Evolutionary conservation across 2,888 invertebrate genomes (phyloP), one percentile per base, ranked within the genome.

Genomic region (Thalpophila matura): DNA sequence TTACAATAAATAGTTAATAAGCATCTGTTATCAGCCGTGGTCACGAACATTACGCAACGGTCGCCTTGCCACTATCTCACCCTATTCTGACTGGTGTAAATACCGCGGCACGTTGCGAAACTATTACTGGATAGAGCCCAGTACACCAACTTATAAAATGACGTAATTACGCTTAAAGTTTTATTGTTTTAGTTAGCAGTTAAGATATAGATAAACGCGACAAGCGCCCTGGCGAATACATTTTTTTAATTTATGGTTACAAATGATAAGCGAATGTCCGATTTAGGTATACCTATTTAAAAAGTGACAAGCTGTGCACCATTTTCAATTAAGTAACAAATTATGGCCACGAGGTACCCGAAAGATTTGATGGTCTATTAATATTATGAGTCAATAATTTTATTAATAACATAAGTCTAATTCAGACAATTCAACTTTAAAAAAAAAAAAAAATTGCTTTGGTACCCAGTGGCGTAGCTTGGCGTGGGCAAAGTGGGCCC

Each of bases 41-140:
- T 20, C 26, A 31, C 43, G 65, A 46, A 56, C 42, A 65, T 76
- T 76, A 78, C 74, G 71, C 66, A 69, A 80, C 20, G n/a, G 24
- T 69, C 38, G 62, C 63, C 67, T 74, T 73, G 51, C 33, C 62
- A 58, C 54, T 64, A 51, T 69, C 58, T 33, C 33, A 46, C 50
- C 42, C 74, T 47, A 12, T 37, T 26, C 14, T 27, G 42, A 33
- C 6, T 68, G 42, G 46, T 38, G 61, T 67, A 47, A 33, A 40
- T 38, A 51, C 9, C 16, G 45, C 27, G 45, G 1, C 33, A 9
- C 24, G 46, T 61, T 59, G 49, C 22, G 73, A 40, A 35, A 51
- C 33, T 54, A 27, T 14, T 14, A n/a, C 37, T 47, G 24, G 43
- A 59, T 40, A 40, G 38, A 38, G 20, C 18, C 18, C 27, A 35